Evolutionary conservation across 2,888 invertebrate species (phyloP).

Genomic region (Petrophora chlorosata): DNA sequence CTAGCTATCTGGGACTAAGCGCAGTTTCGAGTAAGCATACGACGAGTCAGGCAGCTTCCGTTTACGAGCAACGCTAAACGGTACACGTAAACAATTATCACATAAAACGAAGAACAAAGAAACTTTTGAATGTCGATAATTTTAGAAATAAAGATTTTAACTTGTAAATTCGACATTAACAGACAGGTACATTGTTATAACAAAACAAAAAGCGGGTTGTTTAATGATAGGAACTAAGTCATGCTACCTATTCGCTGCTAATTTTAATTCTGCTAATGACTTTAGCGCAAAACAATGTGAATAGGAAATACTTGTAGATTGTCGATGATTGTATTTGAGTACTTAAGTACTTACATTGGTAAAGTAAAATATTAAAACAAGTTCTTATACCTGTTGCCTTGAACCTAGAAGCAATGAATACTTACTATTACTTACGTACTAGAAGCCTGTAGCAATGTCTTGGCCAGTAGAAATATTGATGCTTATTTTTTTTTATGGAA

Average conservation of each 20-base stretch:
- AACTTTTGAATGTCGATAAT: conserved; percentile 45
- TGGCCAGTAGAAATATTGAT: too few relatives aligned
- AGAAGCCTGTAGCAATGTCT: too few relatives aligned
- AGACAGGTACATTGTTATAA: conserved; percentile 16
- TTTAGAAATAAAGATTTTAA: conserved; percentile 33
- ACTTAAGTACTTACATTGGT: too few relatives aligned
- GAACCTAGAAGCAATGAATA: too few relatives aligned
- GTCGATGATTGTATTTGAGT: neutral
- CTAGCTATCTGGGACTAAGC: conserved; percentile 28
- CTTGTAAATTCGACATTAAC: conserved; percentile 20
- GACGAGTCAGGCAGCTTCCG: conserved; percentile 43
- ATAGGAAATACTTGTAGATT: conserved; percentile 1
- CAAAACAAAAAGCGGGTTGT: conserved; percentile 11
- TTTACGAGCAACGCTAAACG: conserved; percentile 52
- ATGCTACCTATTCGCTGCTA: conserved; percentile 9
- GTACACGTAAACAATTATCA: conserved; percentile 64
- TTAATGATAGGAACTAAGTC: conserved; percentile 12
- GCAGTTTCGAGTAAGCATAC: too few relatives aligned
- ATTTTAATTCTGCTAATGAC: conserved; percentile 13
- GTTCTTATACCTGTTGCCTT: too few relatives aligned
- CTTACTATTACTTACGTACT: too few relatives aligned
- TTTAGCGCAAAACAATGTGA: conserved; percentile 6
- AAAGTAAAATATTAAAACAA: too few relatives aligned
- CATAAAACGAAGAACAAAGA: conserved; percentile 71
- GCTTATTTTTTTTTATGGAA: too few relatives aligned